These are phyloP conservation scores for Leguminivora glycinivorella DNA, from an alignment of 1,140 invertebrate species.

Conservation along the genomic window DNA sequence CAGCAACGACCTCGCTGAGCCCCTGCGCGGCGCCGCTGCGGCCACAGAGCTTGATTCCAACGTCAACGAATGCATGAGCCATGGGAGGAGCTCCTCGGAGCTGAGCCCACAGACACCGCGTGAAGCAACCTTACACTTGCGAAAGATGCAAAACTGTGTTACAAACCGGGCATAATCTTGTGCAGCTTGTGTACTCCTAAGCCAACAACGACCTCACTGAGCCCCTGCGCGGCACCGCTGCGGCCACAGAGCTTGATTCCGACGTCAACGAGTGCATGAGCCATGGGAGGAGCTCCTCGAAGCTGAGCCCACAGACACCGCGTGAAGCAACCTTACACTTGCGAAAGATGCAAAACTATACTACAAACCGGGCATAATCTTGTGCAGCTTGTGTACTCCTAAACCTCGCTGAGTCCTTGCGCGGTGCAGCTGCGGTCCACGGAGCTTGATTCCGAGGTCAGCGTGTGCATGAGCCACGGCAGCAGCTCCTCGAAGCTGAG, in stretches of 20 bases:
- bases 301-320: constrained; percentile 81
- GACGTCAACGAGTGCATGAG: constrained; percentile 99
- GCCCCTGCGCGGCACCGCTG: constrained; percentile 98
- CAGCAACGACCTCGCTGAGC: constrained; percentile 95
- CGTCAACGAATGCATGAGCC: constrained; percentile 99
- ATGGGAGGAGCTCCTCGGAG: constrained; percentile 97
- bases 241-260: constrained; percentile 95
- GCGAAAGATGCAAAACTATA: too few species aligned
- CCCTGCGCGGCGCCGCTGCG: constrained; percentile 99
- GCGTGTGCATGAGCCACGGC: constrained; percentile 98
- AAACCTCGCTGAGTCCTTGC: constrained; percentile 98
- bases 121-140: too few species aligned
- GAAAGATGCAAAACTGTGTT: too few species aligned
- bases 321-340: too few species aligned
- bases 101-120: constrained; percentile 78
- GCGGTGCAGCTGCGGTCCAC: constrained; percentile 98
- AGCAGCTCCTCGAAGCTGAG: constrained; percentile 94
- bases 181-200: constrained; percentile 96
- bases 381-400: constrained; percentile 96
- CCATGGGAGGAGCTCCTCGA: constrained; percentile 98
- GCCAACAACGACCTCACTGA: constrained; percentile 96
- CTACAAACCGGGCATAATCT: constrained; percentile 92
- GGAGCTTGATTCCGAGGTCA: constrained; percentile 97
- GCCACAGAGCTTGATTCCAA: constrained; percentile 96
- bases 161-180: constrained; percentile 93